Evolutionary conservation across 2,888 invertebrate genomes (phyloP).

Genomic region (Athrips mouffetella): DNA sequence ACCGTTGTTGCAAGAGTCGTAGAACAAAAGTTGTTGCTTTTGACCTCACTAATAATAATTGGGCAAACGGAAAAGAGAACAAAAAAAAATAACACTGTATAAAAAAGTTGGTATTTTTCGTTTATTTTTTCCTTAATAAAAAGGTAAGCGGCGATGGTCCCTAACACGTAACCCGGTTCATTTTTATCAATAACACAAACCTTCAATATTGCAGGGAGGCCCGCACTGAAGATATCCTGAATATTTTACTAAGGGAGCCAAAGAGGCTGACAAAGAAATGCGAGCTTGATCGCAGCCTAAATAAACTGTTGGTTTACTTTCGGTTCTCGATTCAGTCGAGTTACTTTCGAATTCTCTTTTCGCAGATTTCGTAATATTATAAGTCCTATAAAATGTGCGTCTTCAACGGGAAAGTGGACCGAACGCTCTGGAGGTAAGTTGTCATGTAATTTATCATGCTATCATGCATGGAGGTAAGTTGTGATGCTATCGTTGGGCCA

Average conservation of each 20-base stretch:
- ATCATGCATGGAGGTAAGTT: too few species aligned
- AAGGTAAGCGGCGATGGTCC: neutral
- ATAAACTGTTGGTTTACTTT: constrained; percentile 54
- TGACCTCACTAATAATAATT: too few species aligned
- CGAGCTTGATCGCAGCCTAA: constrained; percentile 66
- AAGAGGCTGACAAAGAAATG: constrained; percentile 74
- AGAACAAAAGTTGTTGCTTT: too few species aligned
- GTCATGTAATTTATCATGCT: too few species aligned
- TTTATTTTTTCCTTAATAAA: neutral
- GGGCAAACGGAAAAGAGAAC: too few species aligned
- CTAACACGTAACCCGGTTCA: neutral
- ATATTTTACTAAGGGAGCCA: constrained; percentile 72
- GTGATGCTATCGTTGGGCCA: too few species aligned
- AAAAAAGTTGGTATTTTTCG: constrained; percentile 5
- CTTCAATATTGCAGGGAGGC: constrained; percentile 56
- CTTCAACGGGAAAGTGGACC: too few species aligned
- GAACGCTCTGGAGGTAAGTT: too few species aligned
- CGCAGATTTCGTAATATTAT: too few species aligned
- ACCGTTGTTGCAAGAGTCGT: too few species aligned
- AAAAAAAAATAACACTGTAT: too few species aligned
- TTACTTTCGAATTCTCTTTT: neutral
- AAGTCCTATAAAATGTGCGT: too few species aligned
- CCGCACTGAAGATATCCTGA: constrained; percentile 62
- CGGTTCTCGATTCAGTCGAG: constrained; percentile 19
- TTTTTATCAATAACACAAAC: constrained; percentile 29